These are phyloP conservation scores for Zenarchopterus dispar DNA, from an alignment of 2,797 vertebrate genomes.

Conservation along the genomic window DNA sequence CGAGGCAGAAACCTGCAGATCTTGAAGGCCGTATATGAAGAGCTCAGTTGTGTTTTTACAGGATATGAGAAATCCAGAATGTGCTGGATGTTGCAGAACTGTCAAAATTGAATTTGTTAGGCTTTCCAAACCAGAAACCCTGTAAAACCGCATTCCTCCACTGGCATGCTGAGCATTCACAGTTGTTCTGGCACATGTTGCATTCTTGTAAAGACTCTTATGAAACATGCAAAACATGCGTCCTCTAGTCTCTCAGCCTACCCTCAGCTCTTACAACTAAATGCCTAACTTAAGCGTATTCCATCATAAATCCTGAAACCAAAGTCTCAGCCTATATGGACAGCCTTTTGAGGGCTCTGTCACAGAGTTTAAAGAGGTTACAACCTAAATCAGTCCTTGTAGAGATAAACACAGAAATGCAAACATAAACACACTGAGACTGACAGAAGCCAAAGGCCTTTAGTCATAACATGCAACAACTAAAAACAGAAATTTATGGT, in stretches of 20 bases:
- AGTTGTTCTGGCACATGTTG: conserved; percentile 47
- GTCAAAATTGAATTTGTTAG: conserved; percentile 5
- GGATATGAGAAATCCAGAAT: conserved; percentile 36
- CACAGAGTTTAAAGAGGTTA: too few species aligned
- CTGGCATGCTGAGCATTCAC: conserved; percentile 67
- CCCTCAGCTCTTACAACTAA: not conserved
- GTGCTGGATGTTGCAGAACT: not conserved
- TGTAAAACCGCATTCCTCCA: conserved; percentile 30
- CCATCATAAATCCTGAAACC: not conserved
- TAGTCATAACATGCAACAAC: conserved; percentile 42
- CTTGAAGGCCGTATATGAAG: conserved; percentile 31
- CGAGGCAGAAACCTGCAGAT: conserved; percentile 14
- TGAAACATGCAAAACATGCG: not conserved
- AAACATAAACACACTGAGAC: conserved; percentile 12
- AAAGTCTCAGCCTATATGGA: too few species aligned
- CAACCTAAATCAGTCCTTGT: not conserved
- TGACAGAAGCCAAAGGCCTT: conserved; percentile 33
- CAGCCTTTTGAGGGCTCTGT: too few species aligned
- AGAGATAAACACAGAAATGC: conserved; percentile 5
- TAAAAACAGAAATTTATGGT: conserved; percentile 58
- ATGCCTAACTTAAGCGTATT: not conserved
- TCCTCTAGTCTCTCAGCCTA: not conserved
- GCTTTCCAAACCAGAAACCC: conserved; percentile 39
- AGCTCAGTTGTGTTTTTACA: conserved; percentile 2
- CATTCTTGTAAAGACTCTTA: not conserved